Base-by-base conservation (phyloP, 2,888 invertebrate species). In the Tachystola acroxantha region DNA sequence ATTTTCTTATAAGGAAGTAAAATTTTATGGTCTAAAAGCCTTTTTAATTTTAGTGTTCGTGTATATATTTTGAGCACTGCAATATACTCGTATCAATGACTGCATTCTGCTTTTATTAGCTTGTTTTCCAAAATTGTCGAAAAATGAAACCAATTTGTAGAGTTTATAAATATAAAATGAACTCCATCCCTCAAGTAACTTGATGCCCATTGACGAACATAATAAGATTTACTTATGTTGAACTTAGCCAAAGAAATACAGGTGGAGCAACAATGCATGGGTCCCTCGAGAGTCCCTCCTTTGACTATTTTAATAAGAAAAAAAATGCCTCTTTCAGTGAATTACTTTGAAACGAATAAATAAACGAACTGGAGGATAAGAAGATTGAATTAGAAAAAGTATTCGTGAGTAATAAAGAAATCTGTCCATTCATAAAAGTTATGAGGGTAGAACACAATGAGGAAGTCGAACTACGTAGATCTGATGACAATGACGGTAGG, bases 261-360 rank as follows among this genome's bases (percentile, higher is more conserved):
- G 79, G 80, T 85, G 71, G 63, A 64, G 71, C 57, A 67, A 86
- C 84, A 86, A 85, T 80, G 55, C 62, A 45, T 40, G 46, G 39
- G 49, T 64, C 79, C 76, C 76, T 59, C 40, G 71, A 59, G 73
- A 46, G 53, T 55, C 59, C 70, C 68, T 67, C 72, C 70, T 59
- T 79, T 69, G 78, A 76, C 79, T 80, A 77, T 79, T 82, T 77
- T 85, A 84, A 82, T 82, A 82, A 73, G 73, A 80, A 76, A 77
- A 16, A 24, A 79, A 77, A 72, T 65, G 57, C 61, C 63, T 27
- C 27, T 27, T 67, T 64, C 55, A 59, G 58, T 50, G 71, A 76
- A 80, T 80, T 79, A 80, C 78, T 78, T 80, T 76, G 75, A 73
- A 76, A 71, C 72, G 76, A 72, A 76, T 75, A 78, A 79, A 81